Percentiles rank a stretch among this genome's conserved stretches.
phyloP scores from a whole-genome alignment of 1,140 invertebrate species.

The Eupristina koningsbergeri region DNA sequence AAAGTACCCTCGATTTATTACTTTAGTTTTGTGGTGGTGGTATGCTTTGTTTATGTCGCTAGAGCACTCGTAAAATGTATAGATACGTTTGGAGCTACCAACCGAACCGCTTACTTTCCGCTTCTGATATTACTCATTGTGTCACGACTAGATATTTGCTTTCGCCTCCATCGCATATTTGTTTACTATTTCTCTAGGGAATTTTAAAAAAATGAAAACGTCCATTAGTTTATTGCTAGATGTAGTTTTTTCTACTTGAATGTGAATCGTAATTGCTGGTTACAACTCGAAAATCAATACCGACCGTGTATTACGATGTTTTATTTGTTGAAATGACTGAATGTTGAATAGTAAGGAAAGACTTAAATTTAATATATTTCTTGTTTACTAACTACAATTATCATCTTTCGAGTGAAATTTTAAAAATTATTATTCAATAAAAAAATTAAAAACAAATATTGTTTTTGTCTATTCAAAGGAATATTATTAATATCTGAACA shows the following conservation, averaged over 20 bases:
- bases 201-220: slow-evolving; percentile 17
- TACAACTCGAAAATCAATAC: neutral
- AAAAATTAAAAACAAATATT: no score
- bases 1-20: slow-evolving; percentile 59
- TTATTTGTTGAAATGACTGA: neutral
- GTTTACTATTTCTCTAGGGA: slow-evolving; percentile 26
- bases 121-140: slow-evolving; percentile 42
- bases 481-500: no score
- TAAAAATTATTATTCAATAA: neutral
- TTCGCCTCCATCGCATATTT: slow-evolving; percentile 1
- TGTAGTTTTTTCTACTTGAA: neutral
- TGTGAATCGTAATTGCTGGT: neutral
- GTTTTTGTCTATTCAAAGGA: no score
- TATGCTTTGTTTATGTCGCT: slow-evolving; percentile 58
- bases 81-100: neutral
- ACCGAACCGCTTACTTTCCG: neutral
- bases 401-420: neutral
- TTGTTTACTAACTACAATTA: neutral
- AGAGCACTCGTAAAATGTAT: slow-evolving; percentile 38
- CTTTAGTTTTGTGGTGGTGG: slow-evolving; percentile 51
- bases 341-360: neutral
- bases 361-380: neutral
- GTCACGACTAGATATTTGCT: slow-evolving; percentile 25
- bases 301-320: neutral
- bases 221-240: neutral